Percentiles rank a stretch among this genome's conserved stretches.
Evolutionary conservation across 2,113 vertebrate genomes (phyloP).

Genomic region (Andinoacara biseriatus): DNA sequence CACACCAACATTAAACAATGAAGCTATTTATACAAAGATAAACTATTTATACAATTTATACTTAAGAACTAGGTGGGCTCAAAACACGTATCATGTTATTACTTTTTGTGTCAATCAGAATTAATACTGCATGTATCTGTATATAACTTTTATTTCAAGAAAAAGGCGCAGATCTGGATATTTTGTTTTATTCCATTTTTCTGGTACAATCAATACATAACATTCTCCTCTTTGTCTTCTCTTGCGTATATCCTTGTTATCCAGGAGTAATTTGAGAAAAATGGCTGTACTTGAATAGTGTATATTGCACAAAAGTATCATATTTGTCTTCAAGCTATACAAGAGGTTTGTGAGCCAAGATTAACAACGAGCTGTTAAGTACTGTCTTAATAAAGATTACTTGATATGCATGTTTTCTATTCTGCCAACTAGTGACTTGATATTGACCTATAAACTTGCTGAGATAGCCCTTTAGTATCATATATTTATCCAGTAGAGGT

Average conservation of each 20-base stretch:
- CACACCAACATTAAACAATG: conserved; percentile 28
- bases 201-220: conserved; percentile 9
- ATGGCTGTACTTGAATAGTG: conserved; percentile 60
- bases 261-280: neutral
- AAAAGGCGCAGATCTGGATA: neutral
- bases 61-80: conserved; percentile 12
- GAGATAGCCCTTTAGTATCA: neutral
- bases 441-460: neutral
- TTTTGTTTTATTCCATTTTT: neutral
- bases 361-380: neutral
- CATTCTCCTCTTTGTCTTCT: neutral
- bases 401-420: neutral
- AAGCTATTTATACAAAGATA: conserved; percentile 71
- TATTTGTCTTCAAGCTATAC: conserved; percentile 1
- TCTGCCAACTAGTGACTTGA: neutral
- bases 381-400: conserved; percentile 18
- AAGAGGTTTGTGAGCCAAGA: neutral
- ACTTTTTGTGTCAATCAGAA: conserved; percentile 69
- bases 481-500: no score
- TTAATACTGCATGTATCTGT: conserved; percentile 69
- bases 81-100: neutral
- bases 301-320: conserved; percentile 25
- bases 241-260: neutral
- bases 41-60: conserved; percentile 84
- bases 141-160: conserved; percentile 39